Evolutionary conservation across 2,888 invertebrate genomes (phyloP), one percentile per base, ranked within the genome.

Genomic region (Hartigia nigra): DNA sequence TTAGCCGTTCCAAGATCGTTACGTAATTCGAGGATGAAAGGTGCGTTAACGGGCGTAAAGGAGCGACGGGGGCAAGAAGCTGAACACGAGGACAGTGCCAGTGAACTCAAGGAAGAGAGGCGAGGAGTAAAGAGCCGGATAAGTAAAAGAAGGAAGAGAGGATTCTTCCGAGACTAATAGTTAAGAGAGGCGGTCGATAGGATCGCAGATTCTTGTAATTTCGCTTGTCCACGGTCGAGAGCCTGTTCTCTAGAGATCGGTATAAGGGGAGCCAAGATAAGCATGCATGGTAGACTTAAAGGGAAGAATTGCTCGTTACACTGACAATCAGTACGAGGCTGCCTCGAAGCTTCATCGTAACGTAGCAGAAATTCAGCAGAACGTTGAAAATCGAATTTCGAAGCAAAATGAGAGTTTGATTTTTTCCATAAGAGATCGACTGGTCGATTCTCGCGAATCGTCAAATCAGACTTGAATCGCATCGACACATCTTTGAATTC

Each of bases 81-180:
- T 88, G 87, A 89, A 88, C 88, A 87, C 79, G 31, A 79, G 77
- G 85, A 84, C 87, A 82, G 84, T 88, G 90, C 84, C 90, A 88
- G 83, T 89, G 88, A 90, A 89, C 89, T 88, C 84, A 76, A 76
- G 76, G 32, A 12, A 55, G 35, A 23, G 39, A 37, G 72, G 37
- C 32, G 77, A 74, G 76, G 75, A 77, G 55, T 23, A 9, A 78
- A 31, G 75, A 75, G 31, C 35, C 12, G 75, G 12, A 75, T 5
- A n/a, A n/a, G 75, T 12, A 35, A 37, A 35, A 31, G 75, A 75
- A 37, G 31, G 37, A 75, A 31, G 75, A 34, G 75, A 34, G 75
- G 75, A 14, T 78, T 77, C 83, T 83, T 86, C 82, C 87, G 85
- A 79, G 85, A 86, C 84, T 86, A 84, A 85, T 82, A 82, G 83